Evolutionary conservation across 2,113 vertebrate genomes (phyloP).

Genomic region (Alaudala cheleensis): DNA sequence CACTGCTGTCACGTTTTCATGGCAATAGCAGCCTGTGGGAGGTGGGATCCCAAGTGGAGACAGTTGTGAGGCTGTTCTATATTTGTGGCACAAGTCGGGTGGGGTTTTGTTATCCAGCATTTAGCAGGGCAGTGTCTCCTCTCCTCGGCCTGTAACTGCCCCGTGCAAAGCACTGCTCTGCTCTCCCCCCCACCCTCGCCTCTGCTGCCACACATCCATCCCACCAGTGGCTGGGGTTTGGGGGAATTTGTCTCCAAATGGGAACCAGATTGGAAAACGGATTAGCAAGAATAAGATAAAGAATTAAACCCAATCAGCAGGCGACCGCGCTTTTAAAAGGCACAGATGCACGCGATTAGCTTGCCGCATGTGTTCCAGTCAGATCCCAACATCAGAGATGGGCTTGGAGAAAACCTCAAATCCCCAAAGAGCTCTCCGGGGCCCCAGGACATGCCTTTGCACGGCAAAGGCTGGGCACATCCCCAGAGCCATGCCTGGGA

Average conservation of each 20-base stretch:
- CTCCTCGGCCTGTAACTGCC: background rate
- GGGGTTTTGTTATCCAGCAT: background rate
- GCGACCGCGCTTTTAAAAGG: conserved; percentile 62
- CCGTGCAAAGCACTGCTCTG: accelerated
- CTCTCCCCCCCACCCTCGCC: background rate
- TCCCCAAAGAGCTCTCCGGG: background rate
- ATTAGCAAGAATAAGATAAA: conserved; percentile 76
- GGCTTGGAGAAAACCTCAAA: conserved; percentile 61
- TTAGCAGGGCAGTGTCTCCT: background rate
- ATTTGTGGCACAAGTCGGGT: background rate
- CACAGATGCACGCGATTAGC: conserved; percentile 69
- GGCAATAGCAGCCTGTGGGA: conserved; percentile 27
- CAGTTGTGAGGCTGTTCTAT: background rate
- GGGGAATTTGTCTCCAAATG: conserved; percentile 72
- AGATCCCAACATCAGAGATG: conserved; percentile 68
- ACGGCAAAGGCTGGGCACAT: background rate
- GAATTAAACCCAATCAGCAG: conserved; percentile 74
- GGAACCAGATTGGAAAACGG: conserved; percentile 67
- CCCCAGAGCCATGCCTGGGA: background rate
- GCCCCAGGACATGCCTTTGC: background rate
- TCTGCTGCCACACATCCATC: background rate
- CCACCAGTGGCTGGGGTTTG: conserved; percentile 61
- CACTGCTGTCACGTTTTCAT: conserved; percentile 2
- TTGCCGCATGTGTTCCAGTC: conserved; percentile 52
- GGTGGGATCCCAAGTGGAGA: conserved; percentile 8